phyloP scores from a whole-genome alignment of 2,888 invertebrate genomes.

The Apamea anceps region DNA sequence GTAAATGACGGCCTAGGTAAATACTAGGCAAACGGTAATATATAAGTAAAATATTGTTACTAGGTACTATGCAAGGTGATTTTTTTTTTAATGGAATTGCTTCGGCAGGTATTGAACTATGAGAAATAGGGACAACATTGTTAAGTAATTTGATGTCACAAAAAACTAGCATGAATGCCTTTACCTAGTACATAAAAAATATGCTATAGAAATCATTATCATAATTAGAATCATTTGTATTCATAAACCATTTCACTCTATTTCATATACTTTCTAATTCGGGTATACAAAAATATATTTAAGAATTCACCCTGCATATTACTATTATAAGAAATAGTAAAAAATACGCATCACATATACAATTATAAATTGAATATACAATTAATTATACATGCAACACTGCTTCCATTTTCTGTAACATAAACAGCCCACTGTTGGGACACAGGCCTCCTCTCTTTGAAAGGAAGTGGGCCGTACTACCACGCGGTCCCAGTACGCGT shows the following conservation, averaged over 20 bases:
- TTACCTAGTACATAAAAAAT: neutral
- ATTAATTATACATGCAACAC: conserved; percentile 25
- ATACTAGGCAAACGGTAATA: conserved; percentile 16
- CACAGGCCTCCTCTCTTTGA: neutral
- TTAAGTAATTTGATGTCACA: neutral
- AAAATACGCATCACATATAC: conserved; percentile 37
- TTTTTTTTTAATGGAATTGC: neutral
- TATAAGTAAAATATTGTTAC: conserved; percentile 38
- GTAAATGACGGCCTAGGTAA: neutral
- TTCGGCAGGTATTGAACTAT: neutral
- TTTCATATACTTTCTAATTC: neutral
- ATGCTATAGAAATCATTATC: neutral
- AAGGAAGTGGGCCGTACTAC: neutral
- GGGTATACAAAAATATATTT: neutral
- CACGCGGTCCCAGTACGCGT: neutral
- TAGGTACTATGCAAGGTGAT: conserved; percentile 3
- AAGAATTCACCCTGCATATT: neutral
- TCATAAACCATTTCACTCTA: neutral
- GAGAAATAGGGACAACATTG: neutral
- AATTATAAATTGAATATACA: conserved; percentile 2
- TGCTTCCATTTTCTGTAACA: neutral
- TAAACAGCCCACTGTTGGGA: neutral
- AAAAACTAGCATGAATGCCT: neutral
- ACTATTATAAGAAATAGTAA: conserved; percentile 18
- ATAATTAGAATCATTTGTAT: neutral